Conservation (phyloP, 2,888 invertebrate genomes). For the Cenopis cana region DNA sequence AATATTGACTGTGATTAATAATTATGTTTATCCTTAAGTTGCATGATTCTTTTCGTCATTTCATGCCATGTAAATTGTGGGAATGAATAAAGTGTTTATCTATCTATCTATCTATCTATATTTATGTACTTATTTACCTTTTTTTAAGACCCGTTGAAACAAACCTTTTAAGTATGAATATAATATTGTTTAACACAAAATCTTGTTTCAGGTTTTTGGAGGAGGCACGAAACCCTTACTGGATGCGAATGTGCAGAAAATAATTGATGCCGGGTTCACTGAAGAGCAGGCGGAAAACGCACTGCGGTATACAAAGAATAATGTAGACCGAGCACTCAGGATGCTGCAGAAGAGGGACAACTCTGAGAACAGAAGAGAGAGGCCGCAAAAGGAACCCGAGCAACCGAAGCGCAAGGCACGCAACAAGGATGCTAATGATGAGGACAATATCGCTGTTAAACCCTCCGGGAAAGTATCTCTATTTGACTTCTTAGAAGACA, state of each 20-base stretch:
- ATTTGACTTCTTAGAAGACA: conserved; percentile 93
- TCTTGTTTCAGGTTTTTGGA: conserved; percentile 82
- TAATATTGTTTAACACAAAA: too few relatives aligned
- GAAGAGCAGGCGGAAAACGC: conserved; percentile 91
- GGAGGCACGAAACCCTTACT: conserved; percentile 88
- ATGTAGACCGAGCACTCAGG: conserved; percentile 89
- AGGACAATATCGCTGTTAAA: conserved; percentile 87
- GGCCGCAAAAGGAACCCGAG: conserved; percentile 72
- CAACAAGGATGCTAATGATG: conserved; percentile 79
- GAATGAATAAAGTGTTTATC: too few relatives aligned
- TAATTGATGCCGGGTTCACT: conserved; percentile 91
- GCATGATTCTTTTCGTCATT: too few relatives aligned
- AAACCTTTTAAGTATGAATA: too few relatives aligned
- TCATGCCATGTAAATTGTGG: too few relatives aligned
- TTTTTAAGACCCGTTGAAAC: too few relatives aligned
- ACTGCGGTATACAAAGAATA: conserved; percentile 88
- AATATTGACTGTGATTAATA: too few relatives aligned
- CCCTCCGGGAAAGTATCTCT: conserved; percentile 92
- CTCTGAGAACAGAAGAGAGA: conserved; percentile 76
- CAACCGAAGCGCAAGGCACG: conserved; percentile 78
- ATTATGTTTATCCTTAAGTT: too few relatives aligned
- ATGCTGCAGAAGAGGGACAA: conserved; percentile 86
- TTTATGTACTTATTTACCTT: too few relatives aligned
- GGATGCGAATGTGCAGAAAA: conserved; percentile 91
- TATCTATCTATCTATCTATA: too few relatives aligned